phyloP scores from a whole-genome alignment of 2,797 vertebrate species.

The Scomberomorus guttatus region DNA sequence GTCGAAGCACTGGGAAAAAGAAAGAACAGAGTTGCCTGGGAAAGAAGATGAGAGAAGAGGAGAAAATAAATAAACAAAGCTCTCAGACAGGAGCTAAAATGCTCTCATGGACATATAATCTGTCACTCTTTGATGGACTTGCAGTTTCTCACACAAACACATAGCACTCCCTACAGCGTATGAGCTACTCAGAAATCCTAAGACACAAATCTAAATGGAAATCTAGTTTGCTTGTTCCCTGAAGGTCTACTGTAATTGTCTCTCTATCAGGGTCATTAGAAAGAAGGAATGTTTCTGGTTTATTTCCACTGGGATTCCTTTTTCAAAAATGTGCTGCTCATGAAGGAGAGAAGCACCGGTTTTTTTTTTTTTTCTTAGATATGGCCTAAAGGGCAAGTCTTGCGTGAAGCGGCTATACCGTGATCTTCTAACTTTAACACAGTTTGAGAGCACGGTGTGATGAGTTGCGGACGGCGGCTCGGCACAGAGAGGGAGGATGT shows the following conservation, averaged over 20 bases:
- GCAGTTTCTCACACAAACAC: constrained; percentile 49
- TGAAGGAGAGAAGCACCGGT: constrained; percentile 36
- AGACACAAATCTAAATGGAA: constrained; percentile 77
- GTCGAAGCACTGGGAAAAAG: constrained; percentile 45
- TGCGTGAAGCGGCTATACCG: background rate
- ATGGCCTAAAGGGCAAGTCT: constrained; percentile 14
- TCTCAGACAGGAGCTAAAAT: constrained; percentile 27
- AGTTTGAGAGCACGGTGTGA: background rate
- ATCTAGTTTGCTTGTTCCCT: constrained; percentile 70
- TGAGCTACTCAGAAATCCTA: constrained; percentile 42
- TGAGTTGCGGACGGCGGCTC: constrained; percentile 4
- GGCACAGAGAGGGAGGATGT: constrained; percentile 12
- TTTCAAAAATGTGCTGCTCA: constrained; percentile 32
- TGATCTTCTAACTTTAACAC: background rate
- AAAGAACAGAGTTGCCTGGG: constrained; percentile 41
- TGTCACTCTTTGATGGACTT: constrained; percentile 34
- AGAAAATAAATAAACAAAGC: constrained; percentile 31
- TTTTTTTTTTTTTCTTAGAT: too few relatives aligned
- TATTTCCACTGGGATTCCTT: constrained; percentile 50
- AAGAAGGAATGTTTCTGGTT: constrained; percentile 66
- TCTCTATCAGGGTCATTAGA: constrained; percentile 74
- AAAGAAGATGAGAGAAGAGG: constrained; percentile 35
- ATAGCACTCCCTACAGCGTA: constrained; percentile 34
- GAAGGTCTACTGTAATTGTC: constrained; percentile 71
- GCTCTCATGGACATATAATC: constrained; percentile 37